Base-by-base conservation (phyloP, 2,888 invertebrate genomes). In the Erpobdella octoculata region DNA sequence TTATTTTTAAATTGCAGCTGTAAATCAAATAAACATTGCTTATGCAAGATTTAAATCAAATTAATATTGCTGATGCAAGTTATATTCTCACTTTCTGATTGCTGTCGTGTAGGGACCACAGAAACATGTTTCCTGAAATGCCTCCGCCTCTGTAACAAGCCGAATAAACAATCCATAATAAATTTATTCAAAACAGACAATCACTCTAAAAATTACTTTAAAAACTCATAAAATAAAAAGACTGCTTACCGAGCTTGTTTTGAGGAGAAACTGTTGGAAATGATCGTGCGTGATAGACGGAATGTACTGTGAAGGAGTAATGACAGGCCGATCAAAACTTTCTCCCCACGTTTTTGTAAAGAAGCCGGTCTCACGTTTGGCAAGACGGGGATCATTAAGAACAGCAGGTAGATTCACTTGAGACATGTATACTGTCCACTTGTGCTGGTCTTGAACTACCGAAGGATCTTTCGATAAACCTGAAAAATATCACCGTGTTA, bases 331-430 rank as follows among this genome's bases (percentile, higher is more conserved):
- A 28, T 93, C 88, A 84, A 98, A 98, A 73, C 88, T 87, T 79
- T 95, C 95, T 61, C 98, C 97, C 97, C 97, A 98, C 74, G 93
- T 93, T 83, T 92, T 93, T 0, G 94, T 94, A 80, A 98, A 94
- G 80, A 98, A 93, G 83, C 94, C 87, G 9, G 80, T 80, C 75
- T 83, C 96, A 76, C 93, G 90, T 80, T 90, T 89, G 38, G 81
- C 79, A 37, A 84, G 81, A 75, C 90, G 89, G 0, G 96, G 96
- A 84, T 97, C 95, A 85, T 95, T 96, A 74, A 97, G 87, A 76
- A 93, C 93, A 72, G 95, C 93, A 46, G 96, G 92, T 76, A 97
- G 86, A 84, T 95, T 96, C 84, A 95, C 95, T 69, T 91, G 89
- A 69, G 94, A 91, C 67, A 91, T 91, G 83, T 90, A 94, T 73